A percentile compares a stretch with the other conserved stretches of the same genome.
Conservation (phyloP, 1,140 invertebrate species). For the Teleopsis dalmanni region DNA sequence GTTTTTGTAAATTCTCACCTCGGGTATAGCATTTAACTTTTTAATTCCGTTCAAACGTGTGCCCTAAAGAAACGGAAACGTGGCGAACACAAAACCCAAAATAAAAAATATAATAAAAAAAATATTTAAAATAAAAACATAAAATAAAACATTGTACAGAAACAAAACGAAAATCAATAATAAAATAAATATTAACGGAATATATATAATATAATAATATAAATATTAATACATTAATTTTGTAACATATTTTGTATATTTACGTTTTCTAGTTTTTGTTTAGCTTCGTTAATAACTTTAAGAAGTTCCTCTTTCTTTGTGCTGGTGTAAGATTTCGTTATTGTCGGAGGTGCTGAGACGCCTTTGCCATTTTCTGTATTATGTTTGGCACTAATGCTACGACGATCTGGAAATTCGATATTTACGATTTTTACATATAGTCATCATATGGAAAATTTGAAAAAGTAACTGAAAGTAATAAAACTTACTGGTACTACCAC, state of each 20-base stretch:
- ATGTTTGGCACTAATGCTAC: slow-evolving; percentile 45
- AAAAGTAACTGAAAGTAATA: neutral
- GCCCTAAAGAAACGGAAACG: slow-evolving; percentile 22
- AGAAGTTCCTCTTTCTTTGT: slow-evolving; percentile 75
- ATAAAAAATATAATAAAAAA: slow-evolving; percentile 10
- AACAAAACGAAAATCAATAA: slow-evolving; percentile 2
- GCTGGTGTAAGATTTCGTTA: slow-evolving; percentile 51
- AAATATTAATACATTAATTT: neutral
- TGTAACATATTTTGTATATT: slow-evolving; percentile 38
- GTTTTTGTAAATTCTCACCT: slow-evolving; percentile 39
- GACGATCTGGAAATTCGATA: slow-evolving; percentile 25
- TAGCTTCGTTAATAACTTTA: slow-evolving; percentile 77
- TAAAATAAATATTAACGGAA: slow-evolving; percentile 4
- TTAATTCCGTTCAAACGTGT: slow-evolving; percentile 34
- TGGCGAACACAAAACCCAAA: slow-evolving; percentile 1
- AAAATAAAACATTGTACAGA: slow-evolving; percentile 7
- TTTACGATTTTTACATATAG: neutral
- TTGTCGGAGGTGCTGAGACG: slow-evolving; percentile 40
- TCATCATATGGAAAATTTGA: neutral
- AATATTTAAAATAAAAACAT: slow-evolving; percentile 1
- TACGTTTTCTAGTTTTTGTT: slow-evolving; percentile 81
- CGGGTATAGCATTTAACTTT: slow-evolving; percentile 37
- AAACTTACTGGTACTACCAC: slow-evolving; percentile 43
- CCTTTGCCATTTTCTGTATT: slow-evolving; percentile 42
- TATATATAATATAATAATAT: neutral